Base-by-base conservation (phyloP, 2,113 vertebrate genomes). In the Rousettus leschenaultii region DNA sequence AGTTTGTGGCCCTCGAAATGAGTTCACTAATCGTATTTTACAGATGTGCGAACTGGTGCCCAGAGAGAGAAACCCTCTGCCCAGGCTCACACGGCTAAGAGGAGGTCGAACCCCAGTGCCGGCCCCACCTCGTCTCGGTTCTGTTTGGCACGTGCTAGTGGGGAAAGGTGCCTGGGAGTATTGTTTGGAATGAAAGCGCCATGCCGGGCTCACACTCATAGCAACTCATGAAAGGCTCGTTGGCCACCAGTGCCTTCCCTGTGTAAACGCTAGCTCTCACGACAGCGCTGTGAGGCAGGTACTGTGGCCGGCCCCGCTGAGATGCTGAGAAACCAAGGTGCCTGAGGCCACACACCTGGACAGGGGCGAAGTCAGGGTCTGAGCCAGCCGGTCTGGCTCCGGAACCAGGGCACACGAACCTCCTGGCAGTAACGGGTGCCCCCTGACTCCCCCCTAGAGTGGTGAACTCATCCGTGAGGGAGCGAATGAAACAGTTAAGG, bases 61-160 rank as follows among this genome's bases (percentile, higher is more conserved):
- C 26, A 85, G 28, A 53, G 57, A 38, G 53, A 33, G 57, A 71
- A 33, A 48, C 10, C 14, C 55, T 38, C 35, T 19, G 43, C 43
- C 79, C 57, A 33, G 12, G n/a, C 66, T n/a, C 79, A n/a, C 55
- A 5, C 55, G 18, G 65, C n/a, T 51, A 12, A 55, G 22, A 48
- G 35, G n/a, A 33, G 33, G 79, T 3, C 18, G 24, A 8, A 13
- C 4, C 24, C 48, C 40, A 5, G 59, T 0, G 19, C 0, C 0
- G 40, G 24, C 53, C 28, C 5, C 16, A 7, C 3, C n/a, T 16
- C 1, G 26, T 15, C 73, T 65, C 24, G 1, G 5, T 18, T 63
- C 40, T 6, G 22, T 18, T 15, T 3, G 3, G 53, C 0, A 2
- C 13, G 2, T 26, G 7, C 4, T 1, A 30, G n/a, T 1, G 3